Evolutionary conservation across 2,888 invertebrate genomes (phyloP).

Genomic region (Sinodicranocentrus sp.): DNA sequence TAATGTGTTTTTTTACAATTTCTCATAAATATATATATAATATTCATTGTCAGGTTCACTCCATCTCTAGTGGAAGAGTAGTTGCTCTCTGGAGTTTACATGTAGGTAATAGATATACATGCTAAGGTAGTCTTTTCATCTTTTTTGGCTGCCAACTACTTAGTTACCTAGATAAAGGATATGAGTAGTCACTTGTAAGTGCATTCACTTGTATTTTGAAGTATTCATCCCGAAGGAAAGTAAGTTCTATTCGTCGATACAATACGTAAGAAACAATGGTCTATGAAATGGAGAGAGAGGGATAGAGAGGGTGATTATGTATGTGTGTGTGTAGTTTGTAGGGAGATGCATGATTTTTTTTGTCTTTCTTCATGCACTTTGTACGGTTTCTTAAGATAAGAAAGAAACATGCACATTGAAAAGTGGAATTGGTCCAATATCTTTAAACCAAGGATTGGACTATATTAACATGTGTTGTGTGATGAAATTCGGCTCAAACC

Average conservation of each 20-base stretch:
- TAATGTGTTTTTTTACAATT: conserved; percentile 20
- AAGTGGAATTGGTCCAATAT: no score
- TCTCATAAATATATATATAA: conserved; percentile 31
- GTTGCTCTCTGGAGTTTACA: not conserved
- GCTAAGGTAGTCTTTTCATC: not conserved
- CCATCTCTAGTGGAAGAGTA: not conserved
- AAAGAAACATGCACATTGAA: no score
- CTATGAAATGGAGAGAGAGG: not conserved
- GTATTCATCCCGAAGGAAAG: conserved; percentile 34
- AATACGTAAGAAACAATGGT: conserved; percentile 11
- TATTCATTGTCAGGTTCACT: conserved; percentile 60
- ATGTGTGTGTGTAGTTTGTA: not conserved
- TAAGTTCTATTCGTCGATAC: conserved; percentile 9
- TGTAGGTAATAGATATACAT: not conserved
- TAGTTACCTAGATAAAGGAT: conserved; percentile 8
- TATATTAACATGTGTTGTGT: no score
- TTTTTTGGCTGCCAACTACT: conserved; percentile 2
- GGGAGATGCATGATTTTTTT: no score
- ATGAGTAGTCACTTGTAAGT: conserved; percentile 24
- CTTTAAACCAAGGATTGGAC: no score
- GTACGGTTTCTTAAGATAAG: no score
- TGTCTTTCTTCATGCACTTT: no score
- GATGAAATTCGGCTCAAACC: no score
- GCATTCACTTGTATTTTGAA: conserved; percentile 33
- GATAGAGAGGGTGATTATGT: not conserved